A percentile compares a stretch with the other conserved stretches of the same genome.
Evolutionary conservation across 2,888 invertebrate species (phyloP).

Genomic region (Drosophila stalkeri): DNA sequence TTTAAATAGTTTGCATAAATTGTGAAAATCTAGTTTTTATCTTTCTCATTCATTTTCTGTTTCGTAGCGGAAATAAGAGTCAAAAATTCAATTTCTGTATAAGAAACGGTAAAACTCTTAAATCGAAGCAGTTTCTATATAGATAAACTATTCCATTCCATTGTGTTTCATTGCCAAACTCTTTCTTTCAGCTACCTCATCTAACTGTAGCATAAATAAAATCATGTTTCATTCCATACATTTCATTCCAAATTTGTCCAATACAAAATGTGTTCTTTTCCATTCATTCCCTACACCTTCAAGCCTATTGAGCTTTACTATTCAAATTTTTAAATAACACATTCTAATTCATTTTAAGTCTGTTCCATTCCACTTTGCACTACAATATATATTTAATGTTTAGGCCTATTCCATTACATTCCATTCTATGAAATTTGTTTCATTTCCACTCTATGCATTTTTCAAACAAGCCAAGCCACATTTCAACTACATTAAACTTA

Average conservation of each 20-base stretch:
- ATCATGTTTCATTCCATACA: background rate
- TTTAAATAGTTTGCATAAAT: conserved; percentile 4
- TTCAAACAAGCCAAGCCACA: too few relatives aligned
- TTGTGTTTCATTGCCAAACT: background rate
- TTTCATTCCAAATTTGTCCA: background rate
- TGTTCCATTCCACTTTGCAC: background rate
- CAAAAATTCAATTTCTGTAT: background rate
- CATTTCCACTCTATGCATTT: too few relatives aligned
- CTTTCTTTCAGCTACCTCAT: background rate
- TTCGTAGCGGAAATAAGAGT: background rate
- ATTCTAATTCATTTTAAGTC: background rate
- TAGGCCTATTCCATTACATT: background rate
- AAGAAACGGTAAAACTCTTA: too few relatives aligned
- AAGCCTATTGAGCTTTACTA: background rate
- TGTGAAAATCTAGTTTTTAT: too few relatives aligned
- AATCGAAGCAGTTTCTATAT: too few relatives aligned
- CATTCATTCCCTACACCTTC: background rate
- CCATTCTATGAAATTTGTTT: background rate
- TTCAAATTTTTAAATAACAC: too few relatives aligned
- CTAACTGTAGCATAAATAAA: background rate
- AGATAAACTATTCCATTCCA: background rate
- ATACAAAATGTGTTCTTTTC: background rate
- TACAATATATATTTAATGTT: too few relatives aligned
- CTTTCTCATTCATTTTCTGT: background rate
- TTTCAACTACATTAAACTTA: too few relatives aligned